Evolutionary conservation across 1,140 invertebrate genomes (phyloP).

Genomic region (Atta colombica): DNA sequence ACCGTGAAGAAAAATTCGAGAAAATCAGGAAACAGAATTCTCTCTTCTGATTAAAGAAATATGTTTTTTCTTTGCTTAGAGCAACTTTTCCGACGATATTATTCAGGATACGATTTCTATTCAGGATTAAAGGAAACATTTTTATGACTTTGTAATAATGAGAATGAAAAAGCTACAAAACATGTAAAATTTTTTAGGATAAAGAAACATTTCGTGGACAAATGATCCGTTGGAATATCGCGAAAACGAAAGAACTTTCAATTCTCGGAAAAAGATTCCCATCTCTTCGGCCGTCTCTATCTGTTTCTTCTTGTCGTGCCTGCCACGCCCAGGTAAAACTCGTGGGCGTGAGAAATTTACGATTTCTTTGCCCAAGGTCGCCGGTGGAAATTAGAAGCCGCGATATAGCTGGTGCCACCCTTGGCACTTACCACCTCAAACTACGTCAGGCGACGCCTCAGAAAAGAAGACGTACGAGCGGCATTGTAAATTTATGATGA

Average conservation of each 20-base stretch:
- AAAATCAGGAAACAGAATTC: background rate
- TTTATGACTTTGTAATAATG: background rate
- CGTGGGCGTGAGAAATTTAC: constrained; percentile 69
- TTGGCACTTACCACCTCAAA: constrained; percentile 45
- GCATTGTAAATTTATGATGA: constrained; percentile 67
- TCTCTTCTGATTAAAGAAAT: background rate
- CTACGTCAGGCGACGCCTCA: constrained; percentile 44
- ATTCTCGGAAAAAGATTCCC: background rate
- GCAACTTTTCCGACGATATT: background rate
- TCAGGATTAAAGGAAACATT: background rate
- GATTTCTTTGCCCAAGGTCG: constrained; percentile 71
- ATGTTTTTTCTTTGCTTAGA: background rate
- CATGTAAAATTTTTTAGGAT: background rate
- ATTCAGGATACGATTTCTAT: background rate
- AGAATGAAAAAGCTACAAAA: constrained; percentile 5
- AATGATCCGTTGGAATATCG: background rate
- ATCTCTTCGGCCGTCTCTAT: constrained; percentile 39
- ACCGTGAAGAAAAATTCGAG: background rate
- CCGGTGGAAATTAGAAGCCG: constrained; percentile 68
- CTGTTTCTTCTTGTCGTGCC: constrained; percentile 22
- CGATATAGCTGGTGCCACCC: constrained; percentile 45
- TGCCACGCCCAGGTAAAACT: constrained; percentile 62
- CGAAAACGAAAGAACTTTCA: constrained; percentile 1
- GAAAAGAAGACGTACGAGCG: constrained; percentile 41
- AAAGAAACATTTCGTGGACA: background rate